Base-by-base conservation (phyloP, 2,888 invertebrate genomes). In the Rhamphomyia laevipes region DNA sequence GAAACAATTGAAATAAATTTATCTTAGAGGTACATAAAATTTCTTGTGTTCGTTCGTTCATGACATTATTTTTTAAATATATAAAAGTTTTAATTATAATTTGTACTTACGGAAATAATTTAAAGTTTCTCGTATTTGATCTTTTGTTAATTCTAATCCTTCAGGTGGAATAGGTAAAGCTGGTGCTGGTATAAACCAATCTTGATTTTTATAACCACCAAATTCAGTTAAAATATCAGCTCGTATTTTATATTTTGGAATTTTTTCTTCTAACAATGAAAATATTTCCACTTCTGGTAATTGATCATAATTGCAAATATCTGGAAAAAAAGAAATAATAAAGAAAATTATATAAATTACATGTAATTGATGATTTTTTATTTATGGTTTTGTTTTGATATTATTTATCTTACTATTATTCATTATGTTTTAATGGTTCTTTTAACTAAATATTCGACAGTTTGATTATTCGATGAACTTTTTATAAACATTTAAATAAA, bases 201-300 rank as follows among this genome's bases (percentile, higher is more conserved):
- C 92, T 58, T 70, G 67, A 57, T 71, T 71, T 47, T 66, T 61
- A 59, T 70, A 70, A 83, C 93, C 92, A 74, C 85, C 81, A 74
- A 95, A 95, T 70, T 88, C 80, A 40, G 94, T 94, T 60, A 94
- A 78, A 59, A 89, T 87, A 75, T 96, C 95, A 50, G 93, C 93
- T 68, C 95, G 81, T 55, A 96, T 79, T 66, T 84, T 87, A 73
- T 96, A 96, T 66, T 85, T 84, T 47, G 95, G 95, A 70, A 95
- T 91, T 73, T 91, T 88, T 72, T 95, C 94, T 74, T 93, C 89
- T 59, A 95, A 77, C 59, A 95, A 77, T 71, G 92, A 92, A 72
- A 95, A 86, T 65, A 95, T 90, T 76, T 95, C 94, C 64, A 95
- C 92, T 78, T 95, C 95, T 55, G 92, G 89, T 72, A 92, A 78